Base-by-base conservation (phyloP, 2,888 invertebrate species). In the Heliconius ethilla region DNA sequence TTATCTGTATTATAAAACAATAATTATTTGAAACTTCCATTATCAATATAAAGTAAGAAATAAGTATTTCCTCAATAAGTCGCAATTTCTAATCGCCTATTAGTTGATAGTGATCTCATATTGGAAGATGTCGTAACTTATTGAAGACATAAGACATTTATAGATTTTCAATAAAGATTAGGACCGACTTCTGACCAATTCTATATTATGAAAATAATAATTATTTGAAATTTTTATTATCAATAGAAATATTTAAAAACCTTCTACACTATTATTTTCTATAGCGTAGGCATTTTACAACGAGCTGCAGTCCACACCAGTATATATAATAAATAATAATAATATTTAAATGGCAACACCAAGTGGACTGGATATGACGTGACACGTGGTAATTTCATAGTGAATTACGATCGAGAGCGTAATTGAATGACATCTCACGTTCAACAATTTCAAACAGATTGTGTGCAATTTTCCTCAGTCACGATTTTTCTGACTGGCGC, bases 391-490 rank as follows among this genome's bases (percentile, higher is more conserved):
- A 73, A 72, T 63, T 65, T 74, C 63, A 65, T 74, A 63, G 63
- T 65, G 18, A 40, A 74, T 74, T 72, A 33, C 76, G 63, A 70
- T 70, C 62, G 78, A 75, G 51, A 75, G 18, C 67, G 51, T 77
- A 77, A 77, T 77, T 74, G 78, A 78, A 70, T 75, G 78, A 75
- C 75, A 78, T 74, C 74, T 75, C 78, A 78, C 70, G 75, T 62
- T 69, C 78, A 62, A 65, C 75, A 74, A 51, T 78, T 65, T 73
- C 74, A 63, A 69, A 33, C 70, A 63, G 55, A 75, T 78, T 70
- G 75, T 70, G 40, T 63, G 69, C 75, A 78, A 78, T 78, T 78
- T 78, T 76, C 70, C 70, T 70, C 63, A 59, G 78, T 78, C 78
- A 78, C 78, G 75, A 78, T 11, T 75, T 70, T 40, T 66, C 70